Conservation (phyloP, 2,797 vertebrate species). For the Buphagus erythrorhynchus region DNA sequence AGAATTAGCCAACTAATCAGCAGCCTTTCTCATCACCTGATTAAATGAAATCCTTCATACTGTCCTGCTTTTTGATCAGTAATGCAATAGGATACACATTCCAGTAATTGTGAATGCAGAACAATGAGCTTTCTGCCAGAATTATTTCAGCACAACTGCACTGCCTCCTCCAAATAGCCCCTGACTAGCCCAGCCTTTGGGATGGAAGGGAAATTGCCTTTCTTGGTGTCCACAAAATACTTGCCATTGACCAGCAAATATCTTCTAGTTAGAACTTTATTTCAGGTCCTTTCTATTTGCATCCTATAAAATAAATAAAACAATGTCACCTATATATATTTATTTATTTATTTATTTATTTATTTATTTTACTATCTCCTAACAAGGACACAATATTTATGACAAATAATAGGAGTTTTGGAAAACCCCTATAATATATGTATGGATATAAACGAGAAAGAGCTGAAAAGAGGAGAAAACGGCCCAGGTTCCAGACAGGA, state of each 20-base stretch:
- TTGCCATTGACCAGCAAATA: neutral
- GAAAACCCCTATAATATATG: neutral
- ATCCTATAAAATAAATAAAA: conserved; percentile 8
- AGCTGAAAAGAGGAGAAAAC: neutral
- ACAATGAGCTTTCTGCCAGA: conserved; percentile 17
- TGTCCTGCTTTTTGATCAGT: conserved; percentile 23
- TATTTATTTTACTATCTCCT: conserved; percentile 6
- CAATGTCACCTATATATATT: neutral
- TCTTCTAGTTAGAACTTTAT: neutral
- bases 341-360: neutral
- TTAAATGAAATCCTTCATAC: conserved; percentile 50
- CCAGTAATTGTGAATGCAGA: conserved; percentile 4
- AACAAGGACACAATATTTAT: conserved; percentile 8
- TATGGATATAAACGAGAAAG: neutral
- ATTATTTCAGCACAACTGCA: neutral
- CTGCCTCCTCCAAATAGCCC: neutral
- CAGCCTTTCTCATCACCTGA: conserved; percentile 9
- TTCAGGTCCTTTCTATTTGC: neutral
- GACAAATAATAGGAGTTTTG: neutral
- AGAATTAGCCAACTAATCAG: conserved; percentile 32
- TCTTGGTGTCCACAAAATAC: neutral
- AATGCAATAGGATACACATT: conserved; percentile 1
- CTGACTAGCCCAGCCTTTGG: neutral
- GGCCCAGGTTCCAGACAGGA: neutral
- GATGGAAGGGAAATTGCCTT: neutral